Conservation (phyloP, 1,140 invertebrate genomes). For the Lepidotrigona ventralis region DNA sequence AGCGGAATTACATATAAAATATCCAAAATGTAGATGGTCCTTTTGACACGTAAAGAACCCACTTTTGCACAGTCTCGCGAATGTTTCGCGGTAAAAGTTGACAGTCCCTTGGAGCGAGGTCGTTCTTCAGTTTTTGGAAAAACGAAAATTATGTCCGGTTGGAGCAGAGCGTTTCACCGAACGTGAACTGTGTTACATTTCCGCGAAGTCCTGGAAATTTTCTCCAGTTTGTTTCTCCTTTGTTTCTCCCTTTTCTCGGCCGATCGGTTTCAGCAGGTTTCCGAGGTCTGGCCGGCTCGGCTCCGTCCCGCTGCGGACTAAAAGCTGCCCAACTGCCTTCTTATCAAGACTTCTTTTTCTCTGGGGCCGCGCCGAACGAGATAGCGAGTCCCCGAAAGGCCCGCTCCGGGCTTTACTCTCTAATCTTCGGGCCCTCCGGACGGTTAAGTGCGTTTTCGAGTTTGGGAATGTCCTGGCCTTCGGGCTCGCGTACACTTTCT, state of each 20-base stretch:
- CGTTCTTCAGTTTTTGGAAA: too few species aligned
- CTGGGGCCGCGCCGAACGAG: conserved; percentile 32
- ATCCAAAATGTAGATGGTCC: too few species aligned
- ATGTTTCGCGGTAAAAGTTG: too few species aligned
- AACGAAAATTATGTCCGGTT: too few species aligned
- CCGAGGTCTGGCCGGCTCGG: conserved; percentile 38
- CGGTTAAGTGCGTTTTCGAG: conserved; percentile 76
- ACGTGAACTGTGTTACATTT: too few species aligned
- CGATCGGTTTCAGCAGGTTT: conserved; percentile 1
- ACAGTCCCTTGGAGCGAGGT: background rate
- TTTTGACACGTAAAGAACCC: too few species aligned
- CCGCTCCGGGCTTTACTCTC: conserved; percentile 61
- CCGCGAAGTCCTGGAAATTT: too few species aligned
- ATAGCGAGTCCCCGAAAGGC: conserved; percentile 47
- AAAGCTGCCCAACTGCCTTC: conserved; percentile 50
- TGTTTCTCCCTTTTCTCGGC: conserved; percentile 14
- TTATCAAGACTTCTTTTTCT: conserved; percentile 38
- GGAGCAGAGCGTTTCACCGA: too few species aligned
- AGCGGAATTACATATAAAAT: too few species aligned
- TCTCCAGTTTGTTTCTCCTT: background rate
- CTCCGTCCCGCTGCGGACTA: conserved; percentile 52
- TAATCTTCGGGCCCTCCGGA: conserved; percentile 69
- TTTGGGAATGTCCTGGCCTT: conserved; percentile 62
- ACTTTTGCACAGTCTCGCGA: too few species aligned
- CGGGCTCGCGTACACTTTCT: conserved; percentile 15